phyloP scores from a whole-genome alignment of 2,888 invertebrate species.

The Trisateles emortualis region DNA sequence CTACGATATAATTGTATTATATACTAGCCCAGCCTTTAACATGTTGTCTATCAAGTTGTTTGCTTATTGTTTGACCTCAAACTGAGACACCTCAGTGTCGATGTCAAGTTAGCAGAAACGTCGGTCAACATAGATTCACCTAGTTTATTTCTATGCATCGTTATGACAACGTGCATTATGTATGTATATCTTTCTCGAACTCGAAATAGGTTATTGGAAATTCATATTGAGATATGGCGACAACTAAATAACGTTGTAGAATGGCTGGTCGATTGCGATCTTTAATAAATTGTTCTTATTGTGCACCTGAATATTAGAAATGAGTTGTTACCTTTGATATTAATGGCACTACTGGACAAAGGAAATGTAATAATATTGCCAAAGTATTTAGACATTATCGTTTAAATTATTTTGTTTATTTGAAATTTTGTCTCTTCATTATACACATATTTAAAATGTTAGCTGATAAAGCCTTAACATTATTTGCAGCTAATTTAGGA shows the following conservation, averaged over 20 bases:
- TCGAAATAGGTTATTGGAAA: conserved; percentile 53
- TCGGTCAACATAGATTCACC: no score
- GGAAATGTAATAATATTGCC: conserved; percentile 1
- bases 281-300: conserved; percentile 31
- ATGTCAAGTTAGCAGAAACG: no score
- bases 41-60: no score
- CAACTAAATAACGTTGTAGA: conserved; percentile 48
- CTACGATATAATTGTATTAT: no score
- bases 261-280: conserved; percentile 45
- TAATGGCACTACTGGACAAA: not conserved
- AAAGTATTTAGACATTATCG: not conserved
- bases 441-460: not conserved
- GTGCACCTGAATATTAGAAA: conserved; percentile 25
- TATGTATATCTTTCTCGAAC: conserved; percentile 23
- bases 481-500: no score
- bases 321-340: conserved; percentile 15
- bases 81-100: no score
- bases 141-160: no score
- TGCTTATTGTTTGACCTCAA: no score
- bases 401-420: not conserved
- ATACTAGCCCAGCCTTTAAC: no score
- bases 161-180: no score
- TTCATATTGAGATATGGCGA: conserved; percentile 50
- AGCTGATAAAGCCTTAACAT: no score
- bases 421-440: not conserved